Evolutionary conservation across 2,888 invertebrate species (phyloP).

Genomic region (Crepidodera aurea): DNA sequence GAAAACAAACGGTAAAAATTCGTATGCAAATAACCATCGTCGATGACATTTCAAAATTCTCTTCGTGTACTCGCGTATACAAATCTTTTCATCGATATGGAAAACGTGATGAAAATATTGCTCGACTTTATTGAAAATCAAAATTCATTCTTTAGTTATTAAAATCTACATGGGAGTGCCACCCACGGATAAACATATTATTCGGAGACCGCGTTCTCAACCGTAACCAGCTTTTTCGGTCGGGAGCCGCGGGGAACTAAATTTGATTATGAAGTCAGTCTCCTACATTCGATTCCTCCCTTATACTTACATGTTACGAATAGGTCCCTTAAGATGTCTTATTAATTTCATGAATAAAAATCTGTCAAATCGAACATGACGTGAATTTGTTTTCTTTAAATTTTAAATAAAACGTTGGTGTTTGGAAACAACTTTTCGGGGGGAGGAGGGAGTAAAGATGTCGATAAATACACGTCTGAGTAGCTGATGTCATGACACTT

Average conservation of each 20-base stretch:
- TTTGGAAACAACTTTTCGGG: no score
- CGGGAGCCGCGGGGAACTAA: constrained; percentile 42
- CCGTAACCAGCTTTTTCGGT: constrained; percentile 39
- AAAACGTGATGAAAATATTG: constrained; percentile 57
- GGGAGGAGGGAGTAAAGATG: no score
- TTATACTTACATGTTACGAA: constrained; percentile 24
- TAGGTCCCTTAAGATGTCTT: constrained; percentile 17
- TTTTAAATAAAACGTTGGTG: no score
- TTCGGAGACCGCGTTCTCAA: constrained; percentile 37
- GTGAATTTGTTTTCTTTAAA: no score
- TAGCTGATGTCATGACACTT: no score
- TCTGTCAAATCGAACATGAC: constrained; percentile 6
- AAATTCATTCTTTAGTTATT: constrained; percentile 62
- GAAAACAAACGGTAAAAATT: constrained; percentile 7
- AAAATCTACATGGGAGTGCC: constrained; percentile 56
- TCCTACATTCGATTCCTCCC: constrained; percentile 9
- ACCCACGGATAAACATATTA: constrained; percentile 57
- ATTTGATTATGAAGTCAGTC: constrained; percentile 44
- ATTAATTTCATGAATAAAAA: constrained; percentile 6
- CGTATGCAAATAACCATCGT: constrained; percentile 5
- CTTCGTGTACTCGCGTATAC: constrained; percentile 22
- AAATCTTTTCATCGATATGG: constrained; percentile 41
- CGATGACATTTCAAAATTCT: constrained; percentile 34
- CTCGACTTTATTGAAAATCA: constrained; percentile 59
- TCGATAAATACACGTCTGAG: no score